Evolutionary conservation across 2,797 vertebrate genomes (phyloP).

Genomic region (Pyrrhura leucotis): DNA sequence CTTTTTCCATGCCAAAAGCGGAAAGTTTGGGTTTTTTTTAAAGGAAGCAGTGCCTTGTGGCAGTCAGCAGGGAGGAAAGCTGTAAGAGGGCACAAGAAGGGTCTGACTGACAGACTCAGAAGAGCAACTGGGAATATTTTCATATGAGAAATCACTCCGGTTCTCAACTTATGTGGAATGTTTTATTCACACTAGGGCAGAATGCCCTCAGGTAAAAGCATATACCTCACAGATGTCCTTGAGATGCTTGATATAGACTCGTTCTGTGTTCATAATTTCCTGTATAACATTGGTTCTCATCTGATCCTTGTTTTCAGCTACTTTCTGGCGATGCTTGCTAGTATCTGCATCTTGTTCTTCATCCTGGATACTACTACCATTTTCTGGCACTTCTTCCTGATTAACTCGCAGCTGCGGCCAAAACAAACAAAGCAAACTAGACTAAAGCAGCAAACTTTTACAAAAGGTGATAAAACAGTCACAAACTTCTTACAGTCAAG

Average conservation of each 20-base stretch:
- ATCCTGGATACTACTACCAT: slow-evolving; percentile 78
- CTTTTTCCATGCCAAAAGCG: not conserved
- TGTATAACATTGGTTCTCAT: slow-evolving; percentile 97
- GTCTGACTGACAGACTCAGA: not conserved
- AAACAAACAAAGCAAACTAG: slow-evolving; percentile 16
- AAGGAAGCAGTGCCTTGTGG: not conserved
- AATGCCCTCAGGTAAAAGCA: not conserved
- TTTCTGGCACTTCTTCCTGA: slow-evolving; percentile 90
- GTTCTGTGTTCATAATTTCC: slow-evolving; percentile 97
- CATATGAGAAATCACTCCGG: not conserved
- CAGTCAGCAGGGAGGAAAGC: not conserved
- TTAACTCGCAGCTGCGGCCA: slow-evolving; percentile 90
- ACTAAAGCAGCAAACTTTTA: not conserved
- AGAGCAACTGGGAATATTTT: not conserved
- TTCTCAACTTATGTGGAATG: not conserved
- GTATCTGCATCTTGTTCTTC: slow-evolving; percentile 80
- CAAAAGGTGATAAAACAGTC: not conserved
- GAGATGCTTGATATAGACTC: slow-evolving; percentile 97
- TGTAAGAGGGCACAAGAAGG: not conserved
- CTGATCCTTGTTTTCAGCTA: slow-evolving; percentile 88
- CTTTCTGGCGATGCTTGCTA: slow-evolving; percentile 78
- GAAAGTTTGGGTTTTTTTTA: not conserved
- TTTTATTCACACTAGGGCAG: not conserved
- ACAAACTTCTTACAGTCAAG: not conserved
- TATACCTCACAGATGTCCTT: slow-evolving; percentile 96